Conservation (phyloP, 2,888 invertebrate genomes). For the Octonoba sinensis region DNA sequence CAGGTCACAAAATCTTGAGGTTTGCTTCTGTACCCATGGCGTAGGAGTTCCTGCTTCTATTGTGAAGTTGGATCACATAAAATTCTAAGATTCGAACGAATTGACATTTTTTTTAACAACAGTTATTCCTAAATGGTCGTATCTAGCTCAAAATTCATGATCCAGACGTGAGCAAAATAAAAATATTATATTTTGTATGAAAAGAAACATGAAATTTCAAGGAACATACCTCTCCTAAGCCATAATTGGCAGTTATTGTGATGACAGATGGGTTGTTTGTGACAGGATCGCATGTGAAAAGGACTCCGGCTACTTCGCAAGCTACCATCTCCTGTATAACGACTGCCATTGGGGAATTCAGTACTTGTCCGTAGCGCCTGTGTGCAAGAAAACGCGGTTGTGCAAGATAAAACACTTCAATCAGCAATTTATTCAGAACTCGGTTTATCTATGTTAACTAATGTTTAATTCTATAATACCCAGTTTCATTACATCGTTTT, state of each 20-base stretch:
- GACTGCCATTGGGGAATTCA: conserved; percentile 79
- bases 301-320: conserved; percentile 80
- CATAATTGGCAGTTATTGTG: conserved; percentile 83
- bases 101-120: no score
- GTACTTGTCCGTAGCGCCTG: conserved; percentile 49
- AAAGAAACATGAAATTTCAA: no score
- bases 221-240: conserved; percentile 76
- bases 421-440: background rate
- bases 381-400: background rate
- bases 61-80: no score
- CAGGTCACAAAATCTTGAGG: no score
- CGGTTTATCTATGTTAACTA: background rate
- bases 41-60: no score
- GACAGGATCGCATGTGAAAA: conserved; percentile 85
- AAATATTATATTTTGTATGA: no score
- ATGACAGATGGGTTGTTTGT: conserved; percentile 79
- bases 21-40: no score
- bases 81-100: no score
- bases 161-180: no score
- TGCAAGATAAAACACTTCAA: background rate
- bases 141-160: no score
- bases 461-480: background rate
- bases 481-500: background rate
- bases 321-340: conserved; percentile 83
- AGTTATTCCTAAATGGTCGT: no score